Percentiles rank a stretch among this genome's conserved stretches.
Conservation (phyloP, 1,140 invertebrate species). For the Zaprionus kolodkinae region DNA sequence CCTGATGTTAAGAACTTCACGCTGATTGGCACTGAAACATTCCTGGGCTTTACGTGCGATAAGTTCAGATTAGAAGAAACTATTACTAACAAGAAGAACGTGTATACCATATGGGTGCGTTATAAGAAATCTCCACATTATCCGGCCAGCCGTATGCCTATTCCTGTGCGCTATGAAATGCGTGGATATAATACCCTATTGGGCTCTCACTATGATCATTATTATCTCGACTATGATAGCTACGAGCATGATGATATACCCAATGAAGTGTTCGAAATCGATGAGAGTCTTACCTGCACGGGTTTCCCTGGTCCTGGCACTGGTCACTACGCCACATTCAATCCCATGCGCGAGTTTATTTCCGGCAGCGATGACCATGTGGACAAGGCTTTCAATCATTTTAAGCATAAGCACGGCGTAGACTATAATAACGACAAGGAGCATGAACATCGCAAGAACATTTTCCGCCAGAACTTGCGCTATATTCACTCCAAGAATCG, state of each 20-base stretch:
- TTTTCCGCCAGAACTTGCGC: constrained; percentile 95
- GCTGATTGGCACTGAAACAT: constrained; percentile 87
- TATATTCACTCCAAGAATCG: constrained; percentile 95
- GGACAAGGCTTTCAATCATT: constrained; percentile 90
- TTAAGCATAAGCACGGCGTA: constrained; percentile 90
- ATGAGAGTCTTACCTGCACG: constrained; percentile 89
- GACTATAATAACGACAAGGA: constrained; percentile 88
- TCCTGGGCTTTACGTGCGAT: constrained; percentile 88
- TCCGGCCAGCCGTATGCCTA: constrained; percentile 84
- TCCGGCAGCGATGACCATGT: constrained; percentile 89
- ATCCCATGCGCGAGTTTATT: constrained; percentile 97
- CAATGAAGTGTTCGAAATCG: constrained; percentile 89
- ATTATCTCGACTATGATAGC: constrained; percentile 93
- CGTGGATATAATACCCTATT: constrained; percentile 95
- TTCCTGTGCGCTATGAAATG: constrained; percentile 95
- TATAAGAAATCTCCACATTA: constrained; percentile 86
- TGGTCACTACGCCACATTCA: constrained; percentile 91
- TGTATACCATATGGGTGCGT: constrained; percentile 93
- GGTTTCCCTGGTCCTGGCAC: constrained; percentile 95
- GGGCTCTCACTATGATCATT: constrained; percentile 98
- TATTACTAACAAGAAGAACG: constrained; percentile 92
- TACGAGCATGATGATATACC: constrained; percentile 89
- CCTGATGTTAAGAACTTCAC: constrained; percentile 92
- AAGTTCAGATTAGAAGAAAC: constrained; percentile 90
- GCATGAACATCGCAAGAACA: constrained; percentile 89